Evolutionary conservation across 2,888 invertebrate genomes (phyloP), one percentile per base, ranked within the genome.

Genomic region (Hydriomena furcata): DNA sequence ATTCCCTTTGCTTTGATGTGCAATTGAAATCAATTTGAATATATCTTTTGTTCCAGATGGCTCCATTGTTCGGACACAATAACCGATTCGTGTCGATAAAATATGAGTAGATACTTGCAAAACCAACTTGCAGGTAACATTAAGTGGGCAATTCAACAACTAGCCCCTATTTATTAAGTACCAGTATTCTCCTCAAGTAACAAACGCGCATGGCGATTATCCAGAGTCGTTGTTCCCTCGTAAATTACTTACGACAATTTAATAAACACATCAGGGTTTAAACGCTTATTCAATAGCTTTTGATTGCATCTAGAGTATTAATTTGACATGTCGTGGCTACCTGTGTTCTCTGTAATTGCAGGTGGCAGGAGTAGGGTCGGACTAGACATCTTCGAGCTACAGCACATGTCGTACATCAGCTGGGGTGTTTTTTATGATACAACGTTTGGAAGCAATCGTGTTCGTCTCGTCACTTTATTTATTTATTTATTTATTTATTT

Each of bases 231-330:
- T 66, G 69, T 67, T 55, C 70, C 65, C 65, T 76, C 76, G 76
- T 83, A 85, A 86, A 86, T 87, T 76, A 80, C 76, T 71, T 73
- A 74, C 68, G 83, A 86, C 84, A 84, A 81, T 86, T 86, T 89
- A 87, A 88, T 88, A 87, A 82, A 88, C 83, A 85, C 85, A 85
- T 86, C 84, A 85, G 69, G 72, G 64, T 71, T 70, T 83, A 85
- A 86, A 85, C 73, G 80, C 74, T 80, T 82, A 78, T 80, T 82
- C 84, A 82, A 85, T 82, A 79, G 79, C 79, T 71, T 63, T 68
- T 77, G 82, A 83, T 81, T 79, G 73, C 68, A 78, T 81, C 82
- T 68, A 59, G 60, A 64, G 73, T 77, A 86, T 82, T 84, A 83
- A 86, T 88, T 84, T 84, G 80, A 81, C 77, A 71, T 72, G 71